Conservation (phyloP, 92 coral and sea anemone species). For the Zoanthus sansibaricus region DNA sequence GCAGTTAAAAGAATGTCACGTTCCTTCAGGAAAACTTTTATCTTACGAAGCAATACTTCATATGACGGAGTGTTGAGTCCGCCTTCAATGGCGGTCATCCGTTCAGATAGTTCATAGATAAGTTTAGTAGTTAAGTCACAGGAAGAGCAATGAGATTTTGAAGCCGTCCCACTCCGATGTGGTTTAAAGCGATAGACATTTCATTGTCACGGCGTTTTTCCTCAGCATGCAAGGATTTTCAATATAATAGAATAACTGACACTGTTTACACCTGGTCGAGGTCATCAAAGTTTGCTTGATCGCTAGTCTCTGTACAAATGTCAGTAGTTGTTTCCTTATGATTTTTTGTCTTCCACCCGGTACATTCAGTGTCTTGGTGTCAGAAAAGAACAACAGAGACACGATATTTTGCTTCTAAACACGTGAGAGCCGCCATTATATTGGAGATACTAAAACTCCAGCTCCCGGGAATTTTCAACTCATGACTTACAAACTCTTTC, state of each 20-base stretch:
- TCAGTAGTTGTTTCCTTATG: too few species aligned
- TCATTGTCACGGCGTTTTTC: neutral
- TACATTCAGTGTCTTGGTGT: too few species aligned
- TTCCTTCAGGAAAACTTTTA: constrained; percentile 31
- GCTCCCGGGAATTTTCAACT: too few species aligned
- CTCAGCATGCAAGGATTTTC: neutral
- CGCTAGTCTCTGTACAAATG: too few species aligned
- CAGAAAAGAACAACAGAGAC: too few species aligned
- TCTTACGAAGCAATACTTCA: constrained; percentile 20
- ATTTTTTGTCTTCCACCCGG: too few species aligned
- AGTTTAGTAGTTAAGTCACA: constrained; percentile 7
- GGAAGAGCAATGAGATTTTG: constrained; percentile 20
- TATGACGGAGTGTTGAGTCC: constrained; percentile 2
- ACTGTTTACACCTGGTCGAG: neutral
- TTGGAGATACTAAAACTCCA: too few species aligned
- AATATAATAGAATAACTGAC: neutral
- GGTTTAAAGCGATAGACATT: neutral
- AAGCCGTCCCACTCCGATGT: neutral
- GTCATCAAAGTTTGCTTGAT: neutral
- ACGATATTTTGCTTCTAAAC: too few species aligned
- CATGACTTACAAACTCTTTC: too few species aligned
- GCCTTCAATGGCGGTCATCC: constrained; percentile 34
- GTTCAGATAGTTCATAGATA: neutral
- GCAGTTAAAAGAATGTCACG: constrained; percentile 26
- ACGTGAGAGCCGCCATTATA: too few species aligned